Base-by-base conservation (phyloP, 2,113 vertebrate genomes). In the Semnornis frantzii region DNA sequence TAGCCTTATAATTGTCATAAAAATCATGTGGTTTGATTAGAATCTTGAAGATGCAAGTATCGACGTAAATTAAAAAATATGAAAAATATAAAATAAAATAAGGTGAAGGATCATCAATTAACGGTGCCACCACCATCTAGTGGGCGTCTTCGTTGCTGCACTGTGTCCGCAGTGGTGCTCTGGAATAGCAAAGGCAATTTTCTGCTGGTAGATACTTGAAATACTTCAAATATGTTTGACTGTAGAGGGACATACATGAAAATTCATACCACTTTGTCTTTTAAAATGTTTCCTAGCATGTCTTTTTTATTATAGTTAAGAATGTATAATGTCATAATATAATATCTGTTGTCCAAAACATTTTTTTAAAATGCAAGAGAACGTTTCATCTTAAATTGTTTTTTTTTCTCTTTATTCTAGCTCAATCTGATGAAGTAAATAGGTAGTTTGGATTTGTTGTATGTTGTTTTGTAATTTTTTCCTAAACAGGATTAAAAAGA, bases 61-160 rank as follows among this genome's bases (percentile, higher is more conserved):
- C 19, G 50, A 57, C 0, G 0, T 70, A 62, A 62, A 58, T 15
- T 48, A 28, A 27, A 31, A 85, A 46, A 73, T 42, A 9, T 9
- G 10, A 21, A 8, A 10, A 18, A 57, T 74, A 39, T 39, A 39
- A 39, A 39, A 39, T 11, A 39, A 39, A 39, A 8, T 50, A 52
- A 62, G 28, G 52, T 37, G 75, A 79, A 87, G 17, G 17, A 80
- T 62, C 39, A 62, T 25, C 59, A 90, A 39, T 85, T 90, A 77
- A 39, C 80, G 50, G 7, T 80, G 71, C 39, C 82, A 87, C 79
- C 93, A 91, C 90, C 92, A 93, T 73, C 79, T 94, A 91, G 82
- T 87, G 92, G 85, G 27, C n/a, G 73, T 18, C 42, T 70, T n/a
- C 62, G 37, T 60, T 63, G n/a, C 79, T 90, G 52, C 85, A 76